Conservation (phyloP, 2,888 invertebrate species). For the Rhamphomyia laevipes region DNA sequence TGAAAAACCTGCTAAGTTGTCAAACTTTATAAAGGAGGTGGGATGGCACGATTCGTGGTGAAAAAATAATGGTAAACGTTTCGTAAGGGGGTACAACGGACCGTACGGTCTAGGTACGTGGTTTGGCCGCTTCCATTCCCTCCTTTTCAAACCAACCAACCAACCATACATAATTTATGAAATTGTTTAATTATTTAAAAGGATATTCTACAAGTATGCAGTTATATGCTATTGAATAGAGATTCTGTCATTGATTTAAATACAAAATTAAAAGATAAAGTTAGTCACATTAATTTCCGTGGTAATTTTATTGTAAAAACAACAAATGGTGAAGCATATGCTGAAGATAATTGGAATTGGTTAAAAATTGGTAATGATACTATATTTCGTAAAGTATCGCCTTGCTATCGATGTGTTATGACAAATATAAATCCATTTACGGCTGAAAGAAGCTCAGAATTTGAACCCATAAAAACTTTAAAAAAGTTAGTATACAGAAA, state of each 20-base stretch:
- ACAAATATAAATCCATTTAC: conserved; percentile 58
- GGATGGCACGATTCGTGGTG: no score
- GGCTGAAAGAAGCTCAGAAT: conserved; percentile 44
- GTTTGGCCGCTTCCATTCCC: no score
- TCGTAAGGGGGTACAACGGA: no score
- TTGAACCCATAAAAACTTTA: conserved; percentile 54
- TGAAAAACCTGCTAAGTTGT: no score
- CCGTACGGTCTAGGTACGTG: no score
- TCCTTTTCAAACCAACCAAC: no score
- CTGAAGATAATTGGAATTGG: conserved; percentile 61
- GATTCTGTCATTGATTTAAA: conserved; percentile 57
- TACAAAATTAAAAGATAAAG: conserved; percentile 39
- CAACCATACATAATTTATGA: not conserved
- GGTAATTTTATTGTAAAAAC: conserved; percentile 55
- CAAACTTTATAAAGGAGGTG: no score
- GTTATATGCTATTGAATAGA: conserved; percentile 55
- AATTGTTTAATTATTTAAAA: conserved; percentile 8
- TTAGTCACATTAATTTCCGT: conserved; percentile 48
- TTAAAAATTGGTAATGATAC: conserved; percentile 46
- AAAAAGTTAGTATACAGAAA: conserved; percentile 43
- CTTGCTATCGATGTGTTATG: conserved; percentile 49
- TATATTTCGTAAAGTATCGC: conserved; percentile 22
- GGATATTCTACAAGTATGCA: conserved; percentile 51
- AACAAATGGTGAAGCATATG: conserved; percentile 43
- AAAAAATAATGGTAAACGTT: no score